Evolutionary conservation across 92 coral and sea anemone species (phyloP).

Genomic region (Epizoanthus fatuus): DNA sequence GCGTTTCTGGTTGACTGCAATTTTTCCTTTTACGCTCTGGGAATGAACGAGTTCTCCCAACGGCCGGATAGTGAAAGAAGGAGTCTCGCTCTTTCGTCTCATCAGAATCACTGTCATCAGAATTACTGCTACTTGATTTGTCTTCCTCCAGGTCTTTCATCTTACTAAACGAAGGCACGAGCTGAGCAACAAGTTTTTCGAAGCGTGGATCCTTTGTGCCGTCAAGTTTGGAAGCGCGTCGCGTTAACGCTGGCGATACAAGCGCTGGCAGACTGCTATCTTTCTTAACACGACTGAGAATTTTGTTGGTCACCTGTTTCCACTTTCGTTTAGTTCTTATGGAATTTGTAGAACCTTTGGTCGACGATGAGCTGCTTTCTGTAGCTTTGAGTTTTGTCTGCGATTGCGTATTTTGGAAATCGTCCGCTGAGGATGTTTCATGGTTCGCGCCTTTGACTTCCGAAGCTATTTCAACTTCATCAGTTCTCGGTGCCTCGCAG

Average conservation of each 20-base stretch:
- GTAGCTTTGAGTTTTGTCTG: background rate
- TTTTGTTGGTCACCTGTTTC: constrained; percentile 6
- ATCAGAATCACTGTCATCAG: background rate
- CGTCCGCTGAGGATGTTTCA: background rate
- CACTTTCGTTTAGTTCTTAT: background rate
- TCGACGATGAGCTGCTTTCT: background rate
- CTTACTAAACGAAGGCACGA: constrained; percentile 21
- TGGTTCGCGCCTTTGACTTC: background rate
- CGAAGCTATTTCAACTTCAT: background rate
- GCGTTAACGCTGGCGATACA: background rate
- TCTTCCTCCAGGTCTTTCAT: constrained; percentile 3
- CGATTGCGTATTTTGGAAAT: background rate
- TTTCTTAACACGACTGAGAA: background rate
- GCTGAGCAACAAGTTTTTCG: constrained; percentile 34
- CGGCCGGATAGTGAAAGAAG: no score
- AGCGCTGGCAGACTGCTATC: background rate
- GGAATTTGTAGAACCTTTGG: background rate
- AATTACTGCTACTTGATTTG: background rate
- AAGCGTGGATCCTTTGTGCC: constrained; percentile 44
- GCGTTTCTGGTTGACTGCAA: background rate
- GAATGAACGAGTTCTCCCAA: background rate
- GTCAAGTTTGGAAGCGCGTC: background rate
- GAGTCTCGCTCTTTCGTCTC: background rate
- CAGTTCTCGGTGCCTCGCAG: background rate
- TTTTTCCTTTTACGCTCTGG: background rate